Percentiles rank a stretch among this genome's conserved stretches.
These are phyloP conservation scores for Pseudanteris insignis DNA, from an alignment of 2,888 invertebrate genomes.

Conservation along the genomic window DNA sequence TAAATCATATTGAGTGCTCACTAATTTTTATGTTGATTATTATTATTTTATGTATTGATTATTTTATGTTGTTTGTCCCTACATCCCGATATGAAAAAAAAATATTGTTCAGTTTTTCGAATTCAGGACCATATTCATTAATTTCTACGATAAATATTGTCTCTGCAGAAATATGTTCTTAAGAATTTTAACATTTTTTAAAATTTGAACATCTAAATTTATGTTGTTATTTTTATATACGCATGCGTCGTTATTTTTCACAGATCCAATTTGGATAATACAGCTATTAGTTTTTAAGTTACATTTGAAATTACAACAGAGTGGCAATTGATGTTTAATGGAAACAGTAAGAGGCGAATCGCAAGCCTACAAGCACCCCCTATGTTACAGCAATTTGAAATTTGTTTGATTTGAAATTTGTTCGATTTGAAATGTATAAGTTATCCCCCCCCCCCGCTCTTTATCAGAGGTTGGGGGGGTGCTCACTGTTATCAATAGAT, in stretches of 20 bases:
- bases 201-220: not conserved
- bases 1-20: conserved; percentile 1
- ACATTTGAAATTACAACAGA: conserved; percentile 11
- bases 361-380: no score
- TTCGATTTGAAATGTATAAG: no score
- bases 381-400: no score
- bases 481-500: no score
- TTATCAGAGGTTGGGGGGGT: no score
- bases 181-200: conserved; percentile 17
- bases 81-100: conserved; percentile 14
- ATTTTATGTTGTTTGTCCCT: no score
- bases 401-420: no score
- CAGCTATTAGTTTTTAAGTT: not conserved
- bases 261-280: conserved; percentile 1
- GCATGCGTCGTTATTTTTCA: conserved; percentile 6
- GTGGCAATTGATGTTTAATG: conserved; percentile 16
- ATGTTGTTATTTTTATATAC: no score
- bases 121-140: conserved; percentile 20
- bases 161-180: conserved; percentile 10
- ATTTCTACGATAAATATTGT: conserved; percentile 26
- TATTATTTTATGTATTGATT: not conserved
- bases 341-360: conserved; percentile 19
- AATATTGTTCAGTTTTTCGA: conserved; percentile 23
- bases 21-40: conserved; percentile 1
- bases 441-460: no score